Evolutionary conservation across 2,797 vertebrate species (phyloP), one percentile per base, ranked within the genome.

Genomic region (Cetoscarus ocellatus): DNA sequence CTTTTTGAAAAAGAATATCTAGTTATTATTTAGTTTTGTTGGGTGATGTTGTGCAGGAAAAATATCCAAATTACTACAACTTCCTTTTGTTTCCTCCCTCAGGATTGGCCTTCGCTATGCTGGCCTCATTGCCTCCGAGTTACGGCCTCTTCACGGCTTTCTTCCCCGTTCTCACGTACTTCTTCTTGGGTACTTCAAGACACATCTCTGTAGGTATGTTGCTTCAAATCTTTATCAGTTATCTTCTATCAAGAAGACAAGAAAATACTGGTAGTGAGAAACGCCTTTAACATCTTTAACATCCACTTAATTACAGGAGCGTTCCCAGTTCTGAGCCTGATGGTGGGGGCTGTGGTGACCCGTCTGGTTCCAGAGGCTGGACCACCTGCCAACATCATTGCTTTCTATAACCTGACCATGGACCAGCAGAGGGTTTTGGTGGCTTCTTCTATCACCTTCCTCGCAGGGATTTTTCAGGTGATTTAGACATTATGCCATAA

Each of bases 131-230:
- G 1, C 93, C 96, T 19, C 92, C 96, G 0, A 77, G 86, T 73
- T 97, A 97, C 0, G 97, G 97, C 6, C 92, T 99, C 47, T 97
- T 96, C 79, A 93, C 96, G 0, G 97, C 96, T 2, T 99, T 98
- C 89, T 97, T 96, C 79, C 96, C 98, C 6, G 40, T 95, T 51
- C 61, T 98, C 34, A 80, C 88, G 6, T 99, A 99, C 92, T 95
- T 97, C 85, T 93, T 99, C 86, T 88, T 99, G 14, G 97, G 97
- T n/a, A 97, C 97, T 49, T 98, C 97, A 3, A 96, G 92, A 81
- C 98, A 99, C 78, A 96, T 98, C 84, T 97, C 97, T 75, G 93
- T 95, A 15, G 97, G 97, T 99, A 93, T 90, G 97, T 92, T 27
- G 27, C 27, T 27, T 27, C 27, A 10, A 35, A 27, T 17, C 7